These are phyloP conservation scores for Eulemur mongoz DNA, from an alignment of 2,797 vertebrate genomes.

Conservation along the genomic window DNA sequence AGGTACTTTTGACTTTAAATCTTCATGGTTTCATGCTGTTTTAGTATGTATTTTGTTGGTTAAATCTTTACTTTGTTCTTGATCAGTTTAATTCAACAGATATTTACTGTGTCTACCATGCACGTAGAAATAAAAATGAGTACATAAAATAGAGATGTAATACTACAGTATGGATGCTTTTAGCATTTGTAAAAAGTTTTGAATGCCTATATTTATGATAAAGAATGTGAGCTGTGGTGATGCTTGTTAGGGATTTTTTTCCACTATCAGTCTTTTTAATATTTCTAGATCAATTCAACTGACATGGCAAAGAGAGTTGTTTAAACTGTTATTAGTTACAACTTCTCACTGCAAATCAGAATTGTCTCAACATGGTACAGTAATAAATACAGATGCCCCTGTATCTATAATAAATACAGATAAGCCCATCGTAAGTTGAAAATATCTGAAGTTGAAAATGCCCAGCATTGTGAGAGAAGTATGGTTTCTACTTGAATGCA, in stretches of 20 bases:
- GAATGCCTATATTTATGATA: not conserved
- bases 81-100: constrained; percentile 26
- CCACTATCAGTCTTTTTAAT: not conserved
- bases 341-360: not conserved
- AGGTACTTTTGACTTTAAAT: constrained; percentile 17
- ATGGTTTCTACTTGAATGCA: not conserved
- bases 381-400: not conserved
- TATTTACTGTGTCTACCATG: not conserved
- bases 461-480: not conserved
- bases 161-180: not conserved
- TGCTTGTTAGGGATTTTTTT: not conserved
- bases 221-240: not conserved
- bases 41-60: not conserved
- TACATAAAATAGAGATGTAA: not conserved
- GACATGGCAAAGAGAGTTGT: not conserved
- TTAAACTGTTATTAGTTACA: constrained; percentile 27
- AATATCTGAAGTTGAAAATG: not conserved
- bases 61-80: constrained; percentile 27
- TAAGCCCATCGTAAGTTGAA: not conserved
- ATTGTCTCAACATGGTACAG: not conserved
- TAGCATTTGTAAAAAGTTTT: not conserved
- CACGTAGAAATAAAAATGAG: not conserved
- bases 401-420: not conserved
- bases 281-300: not conserved
- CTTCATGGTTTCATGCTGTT: not conserved